phyloP scores from a whole-genome alignment of 2,888 invertebrate genomes.

The Mythimna pallens region DNA sequence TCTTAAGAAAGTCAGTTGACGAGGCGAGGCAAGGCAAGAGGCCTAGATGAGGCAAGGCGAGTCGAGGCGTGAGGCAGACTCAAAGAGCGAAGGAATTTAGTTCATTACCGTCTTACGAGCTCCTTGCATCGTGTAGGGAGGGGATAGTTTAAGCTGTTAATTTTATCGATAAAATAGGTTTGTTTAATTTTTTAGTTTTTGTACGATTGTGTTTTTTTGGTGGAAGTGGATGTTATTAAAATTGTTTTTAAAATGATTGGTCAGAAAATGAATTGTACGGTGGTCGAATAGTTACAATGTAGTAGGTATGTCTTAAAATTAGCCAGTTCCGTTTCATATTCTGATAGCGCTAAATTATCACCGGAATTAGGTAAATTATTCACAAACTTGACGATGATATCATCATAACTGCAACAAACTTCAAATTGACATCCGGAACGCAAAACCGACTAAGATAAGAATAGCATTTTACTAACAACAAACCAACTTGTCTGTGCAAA shows the following conservation, averaged over 20 bases:
- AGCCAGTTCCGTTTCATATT: conserved; percentile 6
- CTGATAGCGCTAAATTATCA: conserved; percentile 41
- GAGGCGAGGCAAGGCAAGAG: conserved; percentile 47
- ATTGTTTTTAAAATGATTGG: not conserved
- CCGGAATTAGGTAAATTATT: conserved; percentile 27
- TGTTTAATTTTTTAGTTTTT: not conserved
- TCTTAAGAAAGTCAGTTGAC: conserved; percentile 66
- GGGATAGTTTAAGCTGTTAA: conserved; percentile 45
- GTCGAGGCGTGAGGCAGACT: conserved; percentile 69
- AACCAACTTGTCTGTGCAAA: conserved; percentile 63
- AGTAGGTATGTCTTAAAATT: conserved; percentile 27
- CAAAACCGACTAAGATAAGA: conserved; percentile 43
- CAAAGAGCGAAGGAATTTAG: conserved; percentile 82
- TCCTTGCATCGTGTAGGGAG: conserved; percentile 69
- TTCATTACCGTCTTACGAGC: conserved; percentile 87
- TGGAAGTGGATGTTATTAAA: not conserved
- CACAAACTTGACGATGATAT: conserved; percentile 38
- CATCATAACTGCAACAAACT: conserved; percentile 14
- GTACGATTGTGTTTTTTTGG: not conserved
- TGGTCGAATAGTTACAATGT: conserved; percentile 8
- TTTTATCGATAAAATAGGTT: conserved; percentile 53
- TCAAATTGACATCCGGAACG: conserved; percentile 4
- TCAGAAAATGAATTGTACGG: not conserved
- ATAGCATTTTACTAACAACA: conserved; percentile 40
- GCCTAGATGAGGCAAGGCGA: conserved; percentile 43